phyloP scores from a whole-genome alignment of 2,797 vertebrate genomes.

The Phataginus tricuspis region DNA sequence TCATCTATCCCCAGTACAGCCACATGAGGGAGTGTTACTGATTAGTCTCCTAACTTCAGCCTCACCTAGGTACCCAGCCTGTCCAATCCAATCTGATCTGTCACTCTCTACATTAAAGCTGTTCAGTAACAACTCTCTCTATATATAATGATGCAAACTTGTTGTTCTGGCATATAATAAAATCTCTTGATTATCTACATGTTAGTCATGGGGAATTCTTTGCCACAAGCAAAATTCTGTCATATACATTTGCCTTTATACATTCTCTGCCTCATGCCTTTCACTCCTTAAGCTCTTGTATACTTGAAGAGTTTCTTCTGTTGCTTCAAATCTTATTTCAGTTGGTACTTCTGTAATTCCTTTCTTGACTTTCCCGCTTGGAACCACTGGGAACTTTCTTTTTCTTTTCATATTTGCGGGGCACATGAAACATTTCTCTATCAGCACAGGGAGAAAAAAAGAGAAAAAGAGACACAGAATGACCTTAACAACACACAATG shows the following conservation, averaged over 20 bases:
- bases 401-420: neutral
- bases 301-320: neutral
- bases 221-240: neutral
- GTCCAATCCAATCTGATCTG: neutral
- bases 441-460: accelerated
- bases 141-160: neutral
- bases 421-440: neutral
- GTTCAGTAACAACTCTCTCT: neutral
- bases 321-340: neutral
- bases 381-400: neutral
- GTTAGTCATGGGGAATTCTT: neutral
- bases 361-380: neutral
- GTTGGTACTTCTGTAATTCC: neutral
- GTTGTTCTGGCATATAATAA: neutral
- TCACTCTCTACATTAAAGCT: neutral
- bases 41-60: neutral
- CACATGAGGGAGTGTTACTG: neutral
- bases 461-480: neutral
- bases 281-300: neutral
- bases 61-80: neutral
- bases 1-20: neutral
- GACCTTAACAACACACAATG: neutral
- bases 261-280: neutral
- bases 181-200: neutral
- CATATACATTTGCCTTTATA: neutral